Evolutionary conservation across 2,888 invertebrate species (phyloP), one percentile per base, ranked within the genome.

Genomic region (Amphipyra berbera): DNA sequence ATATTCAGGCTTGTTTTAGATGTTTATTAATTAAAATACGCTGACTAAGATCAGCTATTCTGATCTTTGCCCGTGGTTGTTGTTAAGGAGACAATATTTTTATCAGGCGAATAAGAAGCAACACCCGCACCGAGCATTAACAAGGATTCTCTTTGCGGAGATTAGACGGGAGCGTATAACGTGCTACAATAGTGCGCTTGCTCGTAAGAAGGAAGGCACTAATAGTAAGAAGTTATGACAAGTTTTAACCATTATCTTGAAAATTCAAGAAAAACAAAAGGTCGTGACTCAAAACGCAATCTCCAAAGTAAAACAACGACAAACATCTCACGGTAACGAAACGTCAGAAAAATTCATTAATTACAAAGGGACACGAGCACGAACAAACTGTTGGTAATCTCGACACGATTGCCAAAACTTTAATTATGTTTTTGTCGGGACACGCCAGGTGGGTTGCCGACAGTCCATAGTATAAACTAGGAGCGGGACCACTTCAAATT

Each of bases 391-490:
- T 58, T 59, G 30, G 66, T 82, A 84, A 83, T 85, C 82, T 77
- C 66, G 66, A 61, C 68, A 82, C 82, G 54, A 61, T 64, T 79
- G 80, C 78, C 78, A 74, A 74, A 87, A 86, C 84, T 88, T 90
- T 90, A 89, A 91, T 92, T 90, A 88, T 85, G 83, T 87, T 88
- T 84, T 87, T 85, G 83, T 83, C 79, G 76, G 78, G 81, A 77
- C 68, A 62, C 81, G 72, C 66, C 77, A 82, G 79, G 73, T 82
- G 76, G 68, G 58, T 40, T 0, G 9, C 33, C 37, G 8, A 21
- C 30, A 49, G 49, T 45, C 44, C 37, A 2, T 10, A 56, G 13
- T 38, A 14, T 37, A 13, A 46, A 47, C 61, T 50, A 14, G 14
- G 0, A 12, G 56, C 64, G 69, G 52, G 14, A 21, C 3, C 21